These are phyloP conservation scores for Zingel zingel DNA, from an alignment of 2,113 vertebrate species.

Conservation along the genomic window DNA sequence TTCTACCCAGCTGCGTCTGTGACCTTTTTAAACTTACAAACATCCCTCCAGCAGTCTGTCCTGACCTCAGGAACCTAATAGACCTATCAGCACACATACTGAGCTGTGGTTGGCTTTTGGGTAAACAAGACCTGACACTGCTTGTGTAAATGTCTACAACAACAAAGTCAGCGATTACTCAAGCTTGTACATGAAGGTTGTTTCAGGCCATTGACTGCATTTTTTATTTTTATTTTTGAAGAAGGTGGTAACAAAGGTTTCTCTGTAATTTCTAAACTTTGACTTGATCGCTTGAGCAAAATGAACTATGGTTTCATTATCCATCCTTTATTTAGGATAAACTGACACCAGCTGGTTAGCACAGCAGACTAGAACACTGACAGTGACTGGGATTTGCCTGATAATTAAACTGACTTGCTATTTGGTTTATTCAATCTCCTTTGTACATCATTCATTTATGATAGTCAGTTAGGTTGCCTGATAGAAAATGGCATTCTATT, in stretches of 20 bases:
- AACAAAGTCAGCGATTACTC: conserved; percentile 23
- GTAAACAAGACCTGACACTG: conserved; percentile 40
- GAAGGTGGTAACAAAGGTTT: background rate
- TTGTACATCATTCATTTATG: background rate
- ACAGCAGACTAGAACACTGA: background rate
- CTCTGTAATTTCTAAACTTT: background rate
- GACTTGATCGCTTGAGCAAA: background rate
- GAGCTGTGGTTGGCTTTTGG: conserved; percentile 23
- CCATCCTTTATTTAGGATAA: background rate
- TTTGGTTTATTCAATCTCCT: background rate
- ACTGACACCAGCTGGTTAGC: background rate
- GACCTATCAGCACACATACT: conserved; percentile 33
- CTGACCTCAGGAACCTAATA: conserved; percentile 47
- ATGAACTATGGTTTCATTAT: background rate
- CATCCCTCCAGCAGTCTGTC: conserved; percentile 39
- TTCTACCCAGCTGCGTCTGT: conserved; percentile 37
- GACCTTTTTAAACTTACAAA: conserved; percentile 66
- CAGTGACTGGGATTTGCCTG: background rate
- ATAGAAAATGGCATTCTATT: background rate
- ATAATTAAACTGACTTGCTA: background rate
- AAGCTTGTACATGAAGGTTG: conserved; percentile 18
- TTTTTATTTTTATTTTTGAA: background rate
- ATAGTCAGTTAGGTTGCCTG: background rate
- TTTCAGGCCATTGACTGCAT: conserved; percentile 21
- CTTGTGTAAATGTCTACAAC: conserved; percentile 20